These are phyloP conservation scores for Sisyra terminalis DNA, from an alignment of 2,888 invertebrate species.

Conservation along the genomic window DNA sequence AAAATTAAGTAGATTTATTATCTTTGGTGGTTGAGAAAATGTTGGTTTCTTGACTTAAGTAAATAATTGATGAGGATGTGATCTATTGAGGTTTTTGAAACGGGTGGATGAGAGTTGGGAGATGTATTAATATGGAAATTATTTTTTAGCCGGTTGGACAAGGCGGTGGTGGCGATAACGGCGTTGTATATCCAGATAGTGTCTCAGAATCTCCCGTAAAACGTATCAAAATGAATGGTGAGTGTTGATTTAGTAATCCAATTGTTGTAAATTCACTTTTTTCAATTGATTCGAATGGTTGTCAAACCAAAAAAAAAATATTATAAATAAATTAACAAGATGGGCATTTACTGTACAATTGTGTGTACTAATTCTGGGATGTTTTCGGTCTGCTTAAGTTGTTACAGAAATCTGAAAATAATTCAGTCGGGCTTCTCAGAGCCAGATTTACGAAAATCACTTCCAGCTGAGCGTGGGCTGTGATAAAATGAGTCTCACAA, in stretches of 20 bases:
- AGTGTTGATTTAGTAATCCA: conserved; percentile 16
- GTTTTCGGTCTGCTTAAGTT: conserved; percentile 31
- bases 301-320: too few relatives aligned
- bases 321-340: conserved; percentile 9
- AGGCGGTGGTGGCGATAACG: not conserved
- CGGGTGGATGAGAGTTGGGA: not conserved
- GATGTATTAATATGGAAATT: not conserved
- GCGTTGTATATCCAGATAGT: not conserved
- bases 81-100: not conserved
- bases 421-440: conserved; percentile 23
- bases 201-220: conserved; percentile 14
- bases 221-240: conserved; percentile 19
- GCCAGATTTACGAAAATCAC: not conserved
- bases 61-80: too few relatives aligned
- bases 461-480: conserved; percentile 5
- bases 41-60: too few relatives aligned
- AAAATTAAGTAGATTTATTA: too few relatives aligned
- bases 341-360: conserved; percentile 18
- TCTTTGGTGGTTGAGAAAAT: too few relatives aligned
- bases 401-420: conserved; percentile 29
- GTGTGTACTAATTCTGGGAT: conserved; percentile 28
- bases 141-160: not conserved
- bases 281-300: not conserved
- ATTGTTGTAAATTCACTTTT: not conserved
- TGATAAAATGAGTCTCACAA: conserved; percentile 9